These are phyloP conservation scores for Philaethria dido DNA, from an alignment of 2,888 invertebrate genomes.

Conservation along the genomic window DNA sequence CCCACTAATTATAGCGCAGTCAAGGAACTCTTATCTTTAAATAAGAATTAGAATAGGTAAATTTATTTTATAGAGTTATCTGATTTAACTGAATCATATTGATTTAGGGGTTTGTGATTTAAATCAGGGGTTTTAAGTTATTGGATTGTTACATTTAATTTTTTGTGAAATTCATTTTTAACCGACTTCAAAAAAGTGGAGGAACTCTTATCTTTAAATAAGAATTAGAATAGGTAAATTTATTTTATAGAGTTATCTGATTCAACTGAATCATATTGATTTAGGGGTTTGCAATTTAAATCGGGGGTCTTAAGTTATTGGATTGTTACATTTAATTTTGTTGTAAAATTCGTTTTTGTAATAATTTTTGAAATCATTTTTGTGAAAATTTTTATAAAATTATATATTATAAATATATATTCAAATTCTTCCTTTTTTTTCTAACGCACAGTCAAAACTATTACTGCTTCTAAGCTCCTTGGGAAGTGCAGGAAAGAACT, in stretches of 20 bases:
- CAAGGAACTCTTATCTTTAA: slow-evolving; percentile 40
- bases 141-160: too few species aligned
- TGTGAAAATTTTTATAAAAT: too few species aligned
- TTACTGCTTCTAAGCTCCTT: too few species aligned
- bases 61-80: slow-evolving; percentile 8
- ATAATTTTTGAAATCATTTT: too few species aligned
- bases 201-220: slow-evolving; percentile 37
- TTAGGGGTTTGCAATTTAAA: background rate
- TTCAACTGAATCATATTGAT: background rate
- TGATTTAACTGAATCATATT: background rate
- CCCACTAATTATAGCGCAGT: slow-evolving; percentile 40
- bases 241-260: background rate
- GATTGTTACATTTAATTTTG: too few species aligned
- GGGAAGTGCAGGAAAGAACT: too few species aligned
- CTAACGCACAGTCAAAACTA: too few species aligned
- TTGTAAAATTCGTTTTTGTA: too few species aligned
- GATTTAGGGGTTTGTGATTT: background rate
- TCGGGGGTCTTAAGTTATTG: background rate
- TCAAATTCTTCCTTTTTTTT: too few species aligned
- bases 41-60: slow-evolving; percentile 4
- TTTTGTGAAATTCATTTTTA: too few species aligned
- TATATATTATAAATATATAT: too few species aligned
- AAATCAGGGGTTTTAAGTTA: background rate
- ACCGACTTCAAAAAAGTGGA: too few species aligned
- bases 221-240: slow-evolving; percentile 10